Evolutionary conservation across 1,140 invertebrate genomes (phyloP).

Genomic region (Lepidostoma basale): DNA sequence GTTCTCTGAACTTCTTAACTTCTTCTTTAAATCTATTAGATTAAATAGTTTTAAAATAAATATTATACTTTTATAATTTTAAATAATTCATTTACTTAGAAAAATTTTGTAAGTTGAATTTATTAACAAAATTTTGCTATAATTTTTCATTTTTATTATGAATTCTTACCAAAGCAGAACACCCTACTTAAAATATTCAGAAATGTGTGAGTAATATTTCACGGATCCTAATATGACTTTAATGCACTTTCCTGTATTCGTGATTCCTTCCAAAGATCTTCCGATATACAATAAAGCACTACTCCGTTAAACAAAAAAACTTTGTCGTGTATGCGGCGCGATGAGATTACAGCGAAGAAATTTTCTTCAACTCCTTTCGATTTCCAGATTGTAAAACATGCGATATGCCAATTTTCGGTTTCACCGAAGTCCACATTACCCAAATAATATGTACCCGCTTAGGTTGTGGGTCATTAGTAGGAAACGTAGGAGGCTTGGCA

Average conservation of each 20-base stretch:
- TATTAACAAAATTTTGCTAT: no score
- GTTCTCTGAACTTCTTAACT: no score
- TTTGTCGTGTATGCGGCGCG: slow-evolving; percentile 38
- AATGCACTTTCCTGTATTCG: background rate
- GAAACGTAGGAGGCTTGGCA: slow-evolving; percentile 35
- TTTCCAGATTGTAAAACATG: slow-evolving; percentile 44
- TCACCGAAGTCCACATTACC: slow-evolving; percentile 29
- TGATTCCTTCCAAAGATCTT: slow-evolving; percentile 9
- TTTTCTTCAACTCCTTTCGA: slow-evolving; percentile 38
- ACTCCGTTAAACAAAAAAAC: slow-evolving; percentile 19
- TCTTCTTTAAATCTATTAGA: no score
- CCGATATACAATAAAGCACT: slow-evolving; percentile 26
- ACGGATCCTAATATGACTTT: background rate
- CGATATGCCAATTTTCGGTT: slow-evolving; percentile 47
- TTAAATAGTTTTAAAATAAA: no score
- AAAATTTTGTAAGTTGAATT: no score
- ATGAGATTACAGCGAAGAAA: slow-evolving; percentile 35
- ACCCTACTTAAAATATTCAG: no score
- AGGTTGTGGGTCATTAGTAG: slow-evolving; percentile 39
- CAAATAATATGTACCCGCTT: slow-evolving; percentile 25
- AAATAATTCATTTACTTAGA: no score
- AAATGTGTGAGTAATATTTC: no score
- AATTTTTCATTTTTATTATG: no score
- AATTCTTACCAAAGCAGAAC: no score
- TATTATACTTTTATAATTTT: no score